A percentile compares a stretch with the other conserved stretches of the same genome.
phyloP scores from a whole-genome alignment of 2,888 invertebrate genomes.

The Masnerella sp. region DNA sequence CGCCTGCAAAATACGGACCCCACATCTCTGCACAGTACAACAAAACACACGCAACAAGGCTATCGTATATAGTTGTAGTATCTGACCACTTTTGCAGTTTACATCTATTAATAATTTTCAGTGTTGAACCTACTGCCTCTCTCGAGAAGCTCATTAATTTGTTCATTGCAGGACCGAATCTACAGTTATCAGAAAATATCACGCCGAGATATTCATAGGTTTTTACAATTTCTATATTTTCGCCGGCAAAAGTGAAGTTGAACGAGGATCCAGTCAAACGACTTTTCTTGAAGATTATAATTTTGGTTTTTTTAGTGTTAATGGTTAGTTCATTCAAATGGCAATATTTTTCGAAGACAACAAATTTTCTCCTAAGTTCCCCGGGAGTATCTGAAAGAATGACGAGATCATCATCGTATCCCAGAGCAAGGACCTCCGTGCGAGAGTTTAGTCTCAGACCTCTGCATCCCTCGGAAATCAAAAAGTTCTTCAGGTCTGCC shows the following conservation, averaged over 20 bases:
- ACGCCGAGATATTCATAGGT: neutral
- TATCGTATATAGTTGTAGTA: neutral
- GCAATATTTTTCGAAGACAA: neutral
- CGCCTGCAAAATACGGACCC: neutral
- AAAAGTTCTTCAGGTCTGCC: neutral
- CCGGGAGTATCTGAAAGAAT: neutral
- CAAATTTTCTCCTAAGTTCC: neutral
- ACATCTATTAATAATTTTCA: too few species aligned
- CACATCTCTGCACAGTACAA: neutral
- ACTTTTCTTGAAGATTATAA: neutral
- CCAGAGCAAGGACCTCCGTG: neutral
- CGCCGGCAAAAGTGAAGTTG: neutral
- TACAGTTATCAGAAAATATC: neutral
- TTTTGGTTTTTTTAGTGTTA: constrained; percentile 3
- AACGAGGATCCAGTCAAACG: neutral
- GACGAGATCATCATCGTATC: constrained; percentile 13
- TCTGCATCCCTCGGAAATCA: neutral
- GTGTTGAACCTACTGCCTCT: too few species aligned
- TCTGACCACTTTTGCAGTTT: neutral
- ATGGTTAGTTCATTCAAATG: neutral
- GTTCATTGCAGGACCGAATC: neutral
- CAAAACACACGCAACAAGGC: neutral
- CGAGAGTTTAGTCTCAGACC: neutral
- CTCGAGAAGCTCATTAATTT: neutral
- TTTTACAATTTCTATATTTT: neutral